These are phyloP conservation scores for Hydra vulgaris DNA, from an alignment of 30 jellyfish, hydroid and myxozoan species.

Conservation along the genomic window DNA sequence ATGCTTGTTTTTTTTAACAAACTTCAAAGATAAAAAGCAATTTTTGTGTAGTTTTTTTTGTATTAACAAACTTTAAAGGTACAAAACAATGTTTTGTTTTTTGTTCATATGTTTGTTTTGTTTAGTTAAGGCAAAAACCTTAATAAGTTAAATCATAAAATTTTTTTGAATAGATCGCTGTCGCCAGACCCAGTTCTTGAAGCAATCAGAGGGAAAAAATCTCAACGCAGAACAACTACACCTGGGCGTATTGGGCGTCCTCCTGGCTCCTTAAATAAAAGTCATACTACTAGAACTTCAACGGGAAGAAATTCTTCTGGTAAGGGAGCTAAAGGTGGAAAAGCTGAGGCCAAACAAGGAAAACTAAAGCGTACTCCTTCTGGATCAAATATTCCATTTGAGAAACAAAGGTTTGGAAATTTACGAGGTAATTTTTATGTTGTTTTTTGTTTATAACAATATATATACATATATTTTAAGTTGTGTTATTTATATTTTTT, in stretches of 20 bases:
- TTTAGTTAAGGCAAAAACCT: too few relatives aligned
- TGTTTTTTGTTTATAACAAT: neutral
- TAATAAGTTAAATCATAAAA: too few relatives aligned
- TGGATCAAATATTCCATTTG: slow-evolving; percentile 22
- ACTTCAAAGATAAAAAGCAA: too few relatives aligned
- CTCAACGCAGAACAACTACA: slow-evolving; percentile 9
- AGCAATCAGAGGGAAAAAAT: slow-evolving; percentile 44
- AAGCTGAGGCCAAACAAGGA: slow-evolving; percentile 47
- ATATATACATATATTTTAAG: neutral
- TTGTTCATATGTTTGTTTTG: too few relatives aligned
- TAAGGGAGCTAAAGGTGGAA: slow-evolving; percentile 60
- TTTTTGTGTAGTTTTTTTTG: too few relatives aligned
- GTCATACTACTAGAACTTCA: slow-evolving; percentile 32
- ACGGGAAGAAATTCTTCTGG: slow-evolving; percentile 38
- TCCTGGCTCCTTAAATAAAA: slow-evolving; percentile 34
- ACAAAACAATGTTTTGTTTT: too few relatives aligned
- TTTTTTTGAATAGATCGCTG: slow-evolving; percentile 54
- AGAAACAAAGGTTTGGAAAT: slow-evolving; percentile 42
- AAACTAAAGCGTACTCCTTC: slow-evolving; percentile 1
- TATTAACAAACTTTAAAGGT: too few relatives aligned
- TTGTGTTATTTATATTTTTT: neutral
- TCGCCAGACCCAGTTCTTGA: slow-evolving; percentile 79
- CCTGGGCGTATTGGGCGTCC: slow-evolving; percentile 39
- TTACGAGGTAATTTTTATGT: slow-evolving; percentile 23
- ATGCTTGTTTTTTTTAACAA: too few relatives aligned